These are phyloP conservation scores for Aphaenogaster floridana DNA, from an alignment of 1,140 invertebrate genomes.

Conservation along the genomic window DNA sequence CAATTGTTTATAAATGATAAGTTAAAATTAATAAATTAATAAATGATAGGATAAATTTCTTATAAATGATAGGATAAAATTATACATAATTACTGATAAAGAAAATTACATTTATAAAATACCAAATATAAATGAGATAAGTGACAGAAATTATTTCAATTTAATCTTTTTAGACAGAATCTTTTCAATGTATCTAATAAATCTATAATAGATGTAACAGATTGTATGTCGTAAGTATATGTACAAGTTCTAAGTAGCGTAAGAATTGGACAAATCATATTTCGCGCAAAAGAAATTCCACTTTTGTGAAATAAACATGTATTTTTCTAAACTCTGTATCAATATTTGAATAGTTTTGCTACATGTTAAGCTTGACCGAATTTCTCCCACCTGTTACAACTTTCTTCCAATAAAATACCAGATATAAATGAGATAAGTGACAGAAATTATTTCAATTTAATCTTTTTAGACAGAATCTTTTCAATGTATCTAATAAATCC, in stretches of 20 bases:
- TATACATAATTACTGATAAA: constrained; percentile 2
- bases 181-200: neutral
- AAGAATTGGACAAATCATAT: neutral
- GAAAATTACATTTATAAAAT: neutral
- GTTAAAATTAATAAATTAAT: neutral
- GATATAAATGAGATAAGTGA: neutral
- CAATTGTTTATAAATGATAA: constrained; percentile 10
- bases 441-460: neutral
- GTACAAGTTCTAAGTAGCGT: neutral
- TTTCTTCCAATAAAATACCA: neutral
- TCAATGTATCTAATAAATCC: neutral
- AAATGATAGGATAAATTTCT: neutral
- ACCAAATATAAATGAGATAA: neutral
- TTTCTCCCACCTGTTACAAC: constrained; percentile 41
- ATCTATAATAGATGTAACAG: neutral
- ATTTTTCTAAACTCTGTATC: neutral
- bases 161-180: neutral
- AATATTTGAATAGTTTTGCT: neutral
- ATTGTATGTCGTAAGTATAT: neutral
- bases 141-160: neutral
- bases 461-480: neutral
- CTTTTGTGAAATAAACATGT: neutral
- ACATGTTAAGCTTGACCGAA: neutral
- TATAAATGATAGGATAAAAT: neutral
- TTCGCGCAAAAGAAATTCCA: neutral